Evolutionary conservation across 1,140 invertebrate species (phyloP).

Genomic region (Dendrolimus punctatus): DNA sequence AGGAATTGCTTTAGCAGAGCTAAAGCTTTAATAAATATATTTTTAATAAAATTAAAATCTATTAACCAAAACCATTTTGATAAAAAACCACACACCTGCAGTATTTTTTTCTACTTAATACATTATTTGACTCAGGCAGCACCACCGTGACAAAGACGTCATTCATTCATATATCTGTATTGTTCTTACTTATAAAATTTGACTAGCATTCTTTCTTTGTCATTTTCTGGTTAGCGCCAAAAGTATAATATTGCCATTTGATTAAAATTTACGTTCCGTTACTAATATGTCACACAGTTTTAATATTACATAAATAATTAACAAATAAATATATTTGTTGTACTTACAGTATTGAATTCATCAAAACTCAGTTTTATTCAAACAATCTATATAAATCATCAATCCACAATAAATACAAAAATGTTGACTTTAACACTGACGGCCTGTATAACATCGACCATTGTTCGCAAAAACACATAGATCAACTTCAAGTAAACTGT

Average conservation of each 20-base stretch:
- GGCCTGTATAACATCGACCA: too few species aligned
- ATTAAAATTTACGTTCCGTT: too few species aligned
- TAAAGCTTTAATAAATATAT: constrained; percentile 31
- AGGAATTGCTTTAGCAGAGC: constrained; percentile 32
- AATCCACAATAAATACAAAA: too few species aligned
- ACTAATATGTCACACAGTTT: too few species aligned
- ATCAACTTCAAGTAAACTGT: too few species aligned
- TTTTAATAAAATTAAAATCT: constrained; percentile 54
- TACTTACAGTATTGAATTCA: too few species aligned
- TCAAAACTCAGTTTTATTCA: too few species aligned
- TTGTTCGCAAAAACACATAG: too few species aligned
- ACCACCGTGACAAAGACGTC: constrained; percentile 10
- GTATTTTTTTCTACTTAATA: constrained; percentile 23
- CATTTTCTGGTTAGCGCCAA: neutral
- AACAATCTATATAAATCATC: too few species aligned
- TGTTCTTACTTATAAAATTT: neutral
- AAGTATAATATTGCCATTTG: neutral
- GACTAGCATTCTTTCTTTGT: constrained; percentile 1
- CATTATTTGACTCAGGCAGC: constrained; percentile 21
- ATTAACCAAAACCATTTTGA: constrained; percentile 61
- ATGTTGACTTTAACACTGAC: too few species aligned
- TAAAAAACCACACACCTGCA: constrained; percentile 35
- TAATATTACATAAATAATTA: too few species aligned
- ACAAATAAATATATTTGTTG: too few species aligned
- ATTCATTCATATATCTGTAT: constrained; percentile 1